Conservation (phyloP, 2,888 invertebrate species). For the Willowsia nigromaculata region DNA sequence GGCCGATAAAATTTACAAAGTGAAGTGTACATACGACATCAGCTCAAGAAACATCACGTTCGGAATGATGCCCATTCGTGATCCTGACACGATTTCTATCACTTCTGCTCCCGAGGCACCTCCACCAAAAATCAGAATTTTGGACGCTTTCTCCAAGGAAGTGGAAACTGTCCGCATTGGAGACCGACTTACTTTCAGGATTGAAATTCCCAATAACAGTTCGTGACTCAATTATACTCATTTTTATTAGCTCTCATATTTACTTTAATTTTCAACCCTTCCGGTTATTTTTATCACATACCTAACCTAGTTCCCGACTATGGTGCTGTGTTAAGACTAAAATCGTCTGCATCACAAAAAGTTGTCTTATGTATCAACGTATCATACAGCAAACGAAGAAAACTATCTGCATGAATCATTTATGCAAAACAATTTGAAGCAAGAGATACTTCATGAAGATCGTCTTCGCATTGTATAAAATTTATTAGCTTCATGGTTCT, state of each 20-base stretch:
- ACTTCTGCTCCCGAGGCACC: conserved; percentile 97
- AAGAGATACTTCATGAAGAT: conserved; percentile 25
- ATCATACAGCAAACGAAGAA: conserved; percentile 4
- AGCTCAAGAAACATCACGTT: conserved; percentile 97
- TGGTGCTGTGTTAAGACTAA: conserved; percentile 49
- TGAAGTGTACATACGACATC: conserved; percentile 97
- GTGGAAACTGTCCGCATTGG: conserved; percentile 97
- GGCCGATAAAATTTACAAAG: conserved; percentile 97
- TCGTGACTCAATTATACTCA: conserved; percentile 81
- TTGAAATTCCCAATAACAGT: conserved; percentile 98
- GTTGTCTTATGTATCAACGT: neutral
- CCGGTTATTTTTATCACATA: conserved; percentile 40
- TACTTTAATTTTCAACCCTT: conserved; percentile 33
- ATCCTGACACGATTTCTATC: conserved; percentile 97
- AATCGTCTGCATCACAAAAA: too few relatives aligned
- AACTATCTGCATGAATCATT: conserved; percentile 40
- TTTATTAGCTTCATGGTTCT: conserved; percentile 54
- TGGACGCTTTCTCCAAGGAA: conserved; percentile 91
- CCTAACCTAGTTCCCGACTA: conserved; percentile 58
- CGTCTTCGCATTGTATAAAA: neutral
- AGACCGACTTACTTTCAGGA: conserved; percentile 95
- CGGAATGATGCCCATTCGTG: conserved; percentile 98
- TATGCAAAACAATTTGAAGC: conserved; percentile 50
- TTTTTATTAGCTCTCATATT: neutral
- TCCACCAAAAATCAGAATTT: conserved; percentile 94